Evolutionary conservation across 1,140 invertebrate species (phyloP), one percentile per base, ranked within the genome.

Genomic region (Philaenus spumarius): DNA sequence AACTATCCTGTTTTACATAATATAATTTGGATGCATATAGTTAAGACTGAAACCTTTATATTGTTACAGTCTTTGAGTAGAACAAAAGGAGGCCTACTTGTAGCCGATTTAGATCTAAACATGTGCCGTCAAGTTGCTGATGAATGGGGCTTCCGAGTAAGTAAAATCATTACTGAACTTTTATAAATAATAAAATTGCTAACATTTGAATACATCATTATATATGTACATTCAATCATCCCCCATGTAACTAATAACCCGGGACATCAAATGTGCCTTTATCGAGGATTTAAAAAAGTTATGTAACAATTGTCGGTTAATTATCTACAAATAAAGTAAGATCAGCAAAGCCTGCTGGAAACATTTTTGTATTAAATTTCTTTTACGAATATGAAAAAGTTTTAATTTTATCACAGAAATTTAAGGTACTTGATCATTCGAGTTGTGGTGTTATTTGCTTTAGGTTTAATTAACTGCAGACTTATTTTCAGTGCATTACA

Each of bases 61-160:
- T n/a, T 55, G 52, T 77, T 77, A 22, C 65, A 92, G 88, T 87
- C 93, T 12, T 74, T 99, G 12, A 94, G 90, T 2, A 81, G 96
- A 59, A 76, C 80, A 11, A 80, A 77, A 35, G 95, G 98, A 79
- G 97, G 97, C 26, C 73, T 99, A n/a, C 75, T 99, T 1, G 82
- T 99, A 14, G 81, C 84, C 35, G 90, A 97, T 72, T 67, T 98
- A 59, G 96, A 99, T 77, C 77, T 99, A 30, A 99, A 99, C 74
- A 68, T 97, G 14, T 97, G 94, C 71, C 80, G 96, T 20, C 97
- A 99, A 77, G 81, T 90, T 0, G 95, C 92, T 73, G 97, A 99
- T 71, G 80, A 83, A 68, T 98, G 94, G 95, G 88, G 91, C 58
- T 95, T 98, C 70, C 83, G 84, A 70, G 89, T 92, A 73, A 76